Evolutionary conservation across 2,113 vertebrate species (phyloP).

Genomic region (Protobothrops flavoviridis): DNA sequence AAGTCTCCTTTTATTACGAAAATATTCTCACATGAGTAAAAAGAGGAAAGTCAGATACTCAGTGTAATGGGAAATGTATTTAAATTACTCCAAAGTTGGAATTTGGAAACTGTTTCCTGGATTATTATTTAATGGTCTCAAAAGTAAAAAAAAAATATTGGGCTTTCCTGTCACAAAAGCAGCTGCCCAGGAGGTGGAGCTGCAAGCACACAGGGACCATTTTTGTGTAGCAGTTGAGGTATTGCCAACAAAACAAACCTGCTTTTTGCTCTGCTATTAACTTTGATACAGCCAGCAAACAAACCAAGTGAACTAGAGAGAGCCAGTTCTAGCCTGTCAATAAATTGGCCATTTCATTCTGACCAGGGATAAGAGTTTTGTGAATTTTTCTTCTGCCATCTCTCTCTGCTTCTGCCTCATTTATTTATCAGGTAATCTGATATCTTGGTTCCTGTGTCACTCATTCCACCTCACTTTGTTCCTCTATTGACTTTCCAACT

Average conservation of each 20-base stretch:
- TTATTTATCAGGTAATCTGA: not conserved
- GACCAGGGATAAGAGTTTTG: not conserved
- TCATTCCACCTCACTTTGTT: not conserved
- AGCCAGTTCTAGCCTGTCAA: not conserved
- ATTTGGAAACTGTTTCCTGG: not conserved
- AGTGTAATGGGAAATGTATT: not conserved
- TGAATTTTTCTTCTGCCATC: not conserved
- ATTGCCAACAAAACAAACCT: not conserved
- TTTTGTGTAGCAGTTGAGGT: not conserved
- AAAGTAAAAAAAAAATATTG: not conserved
- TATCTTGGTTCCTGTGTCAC: not conserved
- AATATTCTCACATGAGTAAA: not conserved
- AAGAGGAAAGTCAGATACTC: not conserved
- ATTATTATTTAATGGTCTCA: not conserved
- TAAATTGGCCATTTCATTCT: not conserved
- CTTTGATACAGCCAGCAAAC: not conserved
- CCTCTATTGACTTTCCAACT: not conserved
- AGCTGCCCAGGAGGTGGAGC: conserved; percentile 30
- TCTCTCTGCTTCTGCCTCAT: not conserved
- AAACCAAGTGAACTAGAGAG: not conserved
- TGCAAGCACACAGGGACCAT: not conserved
- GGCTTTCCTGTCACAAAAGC: not conserved
- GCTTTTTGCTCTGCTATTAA: not conserved
- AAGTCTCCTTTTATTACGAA: not conserved
- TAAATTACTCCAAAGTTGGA: rapidly evolving